phyloP scores from a whole-genome alignment of 2,888 invertebrate species.

The Papilio gigon region DNA sequence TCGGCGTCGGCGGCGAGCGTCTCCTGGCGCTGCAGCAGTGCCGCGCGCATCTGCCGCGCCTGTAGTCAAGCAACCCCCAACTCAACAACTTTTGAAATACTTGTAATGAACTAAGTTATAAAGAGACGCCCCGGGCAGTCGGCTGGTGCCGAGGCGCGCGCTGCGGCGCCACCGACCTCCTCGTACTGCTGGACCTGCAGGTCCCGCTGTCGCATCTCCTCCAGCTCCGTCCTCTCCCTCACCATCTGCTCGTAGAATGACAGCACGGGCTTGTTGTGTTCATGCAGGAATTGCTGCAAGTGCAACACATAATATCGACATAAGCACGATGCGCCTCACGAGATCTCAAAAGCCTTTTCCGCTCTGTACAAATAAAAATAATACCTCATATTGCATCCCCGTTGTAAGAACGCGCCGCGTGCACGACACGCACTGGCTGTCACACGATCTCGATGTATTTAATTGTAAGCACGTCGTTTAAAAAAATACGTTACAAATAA shows the following conservation, averaged over 20 bases:
- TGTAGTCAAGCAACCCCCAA: slow-evolving; percentile 50
- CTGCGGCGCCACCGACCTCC: slow-evolving; percentile 82
- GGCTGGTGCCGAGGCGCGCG: no score
- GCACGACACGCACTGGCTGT: no score
- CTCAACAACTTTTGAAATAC: slow-evolving; percentile 42
- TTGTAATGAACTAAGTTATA: no score
- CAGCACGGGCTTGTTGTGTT: slow-evolving; percentile 90
- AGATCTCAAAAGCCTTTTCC: no score
- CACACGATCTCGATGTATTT: no score
- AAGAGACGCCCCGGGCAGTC: no score
- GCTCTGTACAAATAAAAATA: no score
- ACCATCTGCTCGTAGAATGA: slow-evolving; percentile 97
- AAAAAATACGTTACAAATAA: no score
- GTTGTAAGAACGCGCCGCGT: no score
- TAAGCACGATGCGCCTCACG: no score
- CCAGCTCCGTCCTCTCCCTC: slow-evolving; percentile 85
- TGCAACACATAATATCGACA: background rate
- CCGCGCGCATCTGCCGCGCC: slow-evolving; percentile 87
- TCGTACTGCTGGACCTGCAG: slow-evolving; percentile 85
- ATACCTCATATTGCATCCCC: no score
- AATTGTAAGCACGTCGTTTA: no score
- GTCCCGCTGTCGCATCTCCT: slow-evolving; percentile 84
- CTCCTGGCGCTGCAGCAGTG: slow-evolving; percentile 90
- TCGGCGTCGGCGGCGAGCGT: slow-evolving; percentile 82
- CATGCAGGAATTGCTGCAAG: slow-evolving; percentile 87